phyloP scores from a whole-genome alignment of 2,888 invertebrate genomes.

The Smittia aterrima region DNA sequence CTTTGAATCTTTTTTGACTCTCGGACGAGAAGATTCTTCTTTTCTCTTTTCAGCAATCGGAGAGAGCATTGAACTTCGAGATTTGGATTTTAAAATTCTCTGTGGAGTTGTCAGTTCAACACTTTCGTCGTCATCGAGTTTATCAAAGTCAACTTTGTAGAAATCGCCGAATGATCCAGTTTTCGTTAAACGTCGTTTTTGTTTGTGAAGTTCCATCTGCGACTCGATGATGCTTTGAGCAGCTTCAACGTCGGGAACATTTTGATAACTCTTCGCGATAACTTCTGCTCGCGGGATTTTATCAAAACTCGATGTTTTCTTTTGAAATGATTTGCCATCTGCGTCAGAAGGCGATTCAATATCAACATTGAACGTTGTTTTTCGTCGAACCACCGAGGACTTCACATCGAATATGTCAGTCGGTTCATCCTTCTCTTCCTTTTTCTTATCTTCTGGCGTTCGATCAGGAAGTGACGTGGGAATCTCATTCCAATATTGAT shows the following conservation, averaged over 20 bases:
- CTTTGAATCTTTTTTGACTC: too few species aligned
- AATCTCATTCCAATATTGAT: slow-evolving; percentile 91
- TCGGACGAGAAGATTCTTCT: too few species aligned
- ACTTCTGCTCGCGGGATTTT: neutral
- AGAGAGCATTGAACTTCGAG: too few species aligned
- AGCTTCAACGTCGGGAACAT: neutral
- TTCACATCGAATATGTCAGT: neutral
- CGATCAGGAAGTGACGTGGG: slow-evolving; percentile 71
- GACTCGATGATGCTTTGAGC: neutral
- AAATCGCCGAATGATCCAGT: too few species aligned
- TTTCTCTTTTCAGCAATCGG: too few species aligned
- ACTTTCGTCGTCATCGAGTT: too few species aligned
- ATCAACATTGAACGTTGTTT: neutral
- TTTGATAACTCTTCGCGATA: neutral
- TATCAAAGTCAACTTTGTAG: too few species aligned
- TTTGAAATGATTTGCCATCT: neutral
- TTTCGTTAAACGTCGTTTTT: too few species aligned
- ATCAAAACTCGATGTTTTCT: neutral
- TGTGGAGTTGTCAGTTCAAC: too few species aligned
- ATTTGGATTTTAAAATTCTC: too few species aligned
- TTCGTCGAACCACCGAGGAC: neutral
- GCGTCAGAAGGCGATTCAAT: neutral
- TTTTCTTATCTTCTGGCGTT: neutral
- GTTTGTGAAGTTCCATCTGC: slow-evolving; percentile 1
- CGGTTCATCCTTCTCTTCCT: too few species aligned